Base-by-base conservation (phyloP, 2,797 vertebrate species). In the Poecile montanus region DNA sequence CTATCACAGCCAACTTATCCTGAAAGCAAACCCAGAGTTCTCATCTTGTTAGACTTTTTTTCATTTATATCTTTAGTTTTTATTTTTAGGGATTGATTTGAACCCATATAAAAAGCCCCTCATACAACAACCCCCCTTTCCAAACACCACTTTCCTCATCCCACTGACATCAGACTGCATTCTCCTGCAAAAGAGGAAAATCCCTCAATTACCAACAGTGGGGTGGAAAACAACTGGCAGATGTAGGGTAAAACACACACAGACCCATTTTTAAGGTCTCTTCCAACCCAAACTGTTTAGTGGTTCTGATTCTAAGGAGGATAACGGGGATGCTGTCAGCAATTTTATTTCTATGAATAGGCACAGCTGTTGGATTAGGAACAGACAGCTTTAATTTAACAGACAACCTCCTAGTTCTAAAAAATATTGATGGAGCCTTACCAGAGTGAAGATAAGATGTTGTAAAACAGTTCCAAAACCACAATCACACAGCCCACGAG, bases 401-500 rank as follows among this genome's bases (percentile, higher is more conserved):
- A 57, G 9, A 61, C 23, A 67, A 32, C 8, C 51, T 56, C 22
- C 12, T 7, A 53, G 7, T 17, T 51, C 8, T 21, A 36, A 63
- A 72, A 61, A 79, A 77, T 8, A 92, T 10, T 68, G 29, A 34
- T 1, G 18, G 32, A 36, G 71, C 26, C 72, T 42, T 13, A 42
- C 6, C 48, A 42, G 7, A 6, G 29, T 8, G 29, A 63, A 67
- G 48, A 27, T 7, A n/a, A 26, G 13, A 4, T 50, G 9, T 7
- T 63, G 40, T 25, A 29, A 78, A 73, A 17, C 3, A 2, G 25
- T 11, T 75, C 44, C 17, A 75, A 73, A 83, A 38, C 16, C n/a
- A 51, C 57, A 60, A 29, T 25, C 45, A 4, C 29, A 40, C 10
- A 63, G 78, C n/a, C 93, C 95, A 84, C 87, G 8, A 95, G 94